Evolutionary conservation across 2,888 invertebrate genomes (phyloP), one percentile per base, ranked within the genome.

Genomic region (Schizotus pectinicornis): DNA sequence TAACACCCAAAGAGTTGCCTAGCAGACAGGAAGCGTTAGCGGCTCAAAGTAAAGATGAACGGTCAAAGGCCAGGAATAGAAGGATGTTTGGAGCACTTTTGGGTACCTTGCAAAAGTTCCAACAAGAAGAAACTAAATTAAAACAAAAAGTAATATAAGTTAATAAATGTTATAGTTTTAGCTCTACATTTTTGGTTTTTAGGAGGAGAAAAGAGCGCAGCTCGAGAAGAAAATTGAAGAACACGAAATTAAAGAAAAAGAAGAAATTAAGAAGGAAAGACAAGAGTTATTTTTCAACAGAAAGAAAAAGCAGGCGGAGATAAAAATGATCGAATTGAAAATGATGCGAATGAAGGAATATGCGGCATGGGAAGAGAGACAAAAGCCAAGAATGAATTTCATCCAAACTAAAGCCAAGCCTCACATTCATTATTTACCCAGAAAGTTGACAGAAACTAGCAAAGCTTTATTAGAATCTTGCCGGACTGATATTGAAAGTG

Each of bases 41-140:
- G 60, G 94, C 90, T 42, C 95, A 93, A 79, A 91, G 88, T 43
- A 73, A 69, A 59, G 95, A 96, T 77, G 91, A 90, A 64, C 88
- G 90, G 72, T 92, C 89, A 11, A 83, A 87, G 59, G 90, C 86
- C 14, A 84, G 98, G 65, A 98, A 98, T 80, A 86, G 92, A 62
- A 86, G 98, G 55, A 98, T 99, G 90, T 98, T 99, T 82, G 97
- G 98, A 6, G 91, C 96, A 12, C 82, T 99, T 38, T 81, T 98
- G 50, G 98, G 98, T 3, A 98, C 98, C 8, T 80, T 99, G 67
- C 94, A 96, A 76, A 94, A 94, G 78, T 98, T 98, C 78, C 91
- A 95, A 72, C 93, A 94, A 74, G 97, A 98, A 75, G 95, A 97
- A 80, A 93, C 93, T 54, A 90, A 89, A 52, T 81, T 94, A 64